Percentiles rank a stretch among this genome's conserved stretches.
Evolutionary conservation across 1,140 invertebrate genomes (phyloP).

Genomic region (Drosophila willistoni): DNA sequence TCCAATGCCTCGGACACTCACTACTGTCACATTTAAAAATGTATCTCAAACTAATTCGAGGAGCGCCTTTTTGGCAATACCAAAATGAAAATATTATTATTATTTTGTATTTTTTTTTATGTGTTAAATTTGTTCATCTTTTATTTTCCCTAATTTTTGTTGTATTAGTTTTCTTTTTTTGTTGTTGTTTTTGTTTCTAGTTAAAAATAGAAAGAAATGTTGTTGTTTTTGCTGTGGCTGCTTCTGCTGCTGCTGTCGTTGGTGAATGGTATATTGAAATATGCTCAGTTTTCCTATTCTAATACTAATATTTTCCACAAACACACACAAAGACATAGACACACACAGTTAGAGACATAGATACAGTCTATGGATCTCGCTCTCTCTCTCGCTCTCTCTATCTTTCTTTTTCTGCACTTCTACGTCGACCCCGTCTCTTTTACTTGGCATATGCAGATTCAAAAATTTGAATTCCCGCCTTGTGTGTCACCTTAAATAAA

Average conservation of each 20-base stretch:
- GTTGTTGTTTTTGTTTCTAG: background rate
- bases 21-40: slow-evolving; percentile 79
- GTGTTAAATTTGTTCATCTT: slow-evolving; percentile 21
- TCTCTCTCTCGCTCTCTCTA: background rate
- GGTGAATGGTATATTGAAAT: slow-evolving; percentile 60
- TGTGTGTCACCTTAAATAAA: slow-evolving; percentile 80
- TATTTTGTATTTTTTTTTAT: slow-evolving; percentile 26
- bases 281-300: slow-evolving; percentile 62
- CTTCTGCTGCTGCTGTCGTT: background rate
- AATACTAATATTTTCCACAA: slow-evolving; percentile 66
- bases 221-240: slow-evolving; percentile 3
- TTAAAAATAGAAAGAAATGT: slow-evolving; percentile 64
- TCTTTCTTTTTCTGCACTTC: background rate
- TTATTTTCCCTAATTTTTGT: slow-evolving; percentile 7
- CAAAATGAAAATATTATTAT: slow-evolving; percentile 54
- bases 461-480: slow-evolving; percentile 63
- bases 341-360: background rate
- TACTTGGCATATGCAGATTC: slow-evolving; percentile 11
- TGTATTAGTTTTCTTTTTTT: background rate
- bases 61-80: slow-evolving; percentile 61
- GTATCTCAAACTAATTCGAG: slow-evolving; percentile 80
- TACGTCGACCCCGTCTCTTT: slow-evolving; percentile 16
- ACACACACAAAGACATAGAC: slow-evolving; percentile 2
- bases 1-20: slow-evolving; percentile 64
- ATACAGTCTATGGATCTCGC: slow-evolving; percentile 2